Evolutionary conservation across 2,113 vertebrate species (phyloP), one percentile per base, ranked within the genome.

Genomic region (Scomber japonicus): DNA sequence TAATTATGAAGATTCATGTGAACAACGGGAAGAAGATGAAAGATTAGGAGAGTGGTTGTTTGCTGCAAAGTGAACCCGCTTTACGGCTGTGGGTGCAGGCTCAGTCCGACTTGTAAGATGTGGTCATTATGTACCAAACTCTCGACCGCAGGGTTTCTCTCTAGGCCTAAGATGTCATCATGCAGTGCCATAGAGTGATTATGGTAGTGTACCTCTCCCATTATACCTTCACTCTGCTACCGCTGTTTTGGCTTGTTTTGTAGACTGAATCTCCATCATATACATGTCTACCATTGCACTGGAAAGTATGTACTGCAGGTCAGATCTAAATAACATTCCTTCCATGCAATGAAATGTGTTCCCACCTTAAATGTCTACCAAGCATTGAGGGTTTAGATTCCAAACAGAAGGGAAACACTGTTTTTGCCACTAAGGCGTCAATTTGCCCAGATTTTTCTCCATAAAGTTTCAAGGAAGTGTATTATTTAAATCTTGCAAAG

Each of bases 1-100:
- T 94, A 94, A 94, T 95, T 95, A 93, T 53, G 77, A 91, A 88
- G 89, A 91, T 90, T 91, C 85, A 94, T 95, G 91, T 80, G 88
- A 93, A 90, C 82, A 91, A 91, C 66, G 59, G 80, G 82, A 82
- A 82, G 71, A 80, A 91, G 91, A 93, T 94, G 86, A 94, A 93
- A 92, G 91, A 87, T 86, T 61, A 53, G 64, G 63, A 87, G 85
- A 85, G 86, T 53, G 85, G 92, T 91, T 91, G 94, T 94, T 93
- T 90, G 88, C 90, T 91, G 90, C 90, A 90, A 79, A 90, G 88
- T 86, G 85, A 92, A 85, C 87, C 85, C 61, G 83, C 92, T 94
- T 92, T 90, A 90, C 81, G 74, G 85, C 87, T 91, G 87, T 50
- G 92, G 91, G 81, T 57, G 81, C 86, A 90, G 91, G 89, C 90